Evolutionary conservation across 2,797 vertebrate genomes (phyloP), one percentile per base, ranked within the genome.

Genomic region (Micropoecilia bifurca): DNA sequence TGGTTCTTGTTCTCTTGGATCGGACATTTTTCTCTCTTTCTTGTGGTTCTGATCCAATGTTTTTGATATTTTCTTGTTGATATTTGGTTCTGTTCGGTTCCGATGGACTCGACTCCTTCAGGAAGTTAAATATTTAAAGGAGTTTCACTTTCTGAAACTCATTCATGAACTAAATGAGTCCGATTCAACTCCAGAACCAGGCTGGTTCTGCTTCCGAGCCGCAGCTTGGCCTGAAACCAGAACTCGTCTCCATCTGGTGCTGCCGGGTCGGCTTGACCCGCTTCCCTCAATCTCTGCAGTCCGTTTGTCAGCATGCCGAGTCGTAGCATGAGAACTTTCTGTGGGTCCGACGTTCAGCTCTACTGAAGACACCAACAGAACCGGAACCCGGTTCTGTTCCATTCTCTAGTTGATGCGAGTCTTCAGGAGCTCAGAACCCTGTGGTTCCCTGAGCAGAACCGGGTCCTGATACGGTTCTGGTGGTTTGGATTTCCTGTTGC

Each of bases 401-500:
- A 53, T 18, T 33, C 33, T 39, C 30, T 39, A 22, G 8, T 53
- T 25, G 25, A 53, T 1, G 36, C 33, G 12, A 16, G 30, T 63
- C 28, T 9, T 22, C 36, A 36, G 14, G 61, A 63, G 61, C 8
- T 36, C 61, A 63, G 61, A 33, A 16, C 28, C 28, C 13, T 36
- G 30, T 63, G 28, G 61, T 36, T 20, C 5, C 33, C 0, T 0
- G 18, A 63, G 14, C 33, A 63, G 61, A 66, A 39, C 16, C 18
- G 61, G 61, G 7, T 39, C 16, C 13, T 71, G 36, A n/a, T 10
- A 30, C 88, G 73, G 77, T 82, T 84, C 83, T 77, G 46, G 48
- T n/a, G 47, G 39, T 85, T 91, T 85, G 80, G 22, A 53, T 80
- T 76, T 87, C 41, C 68, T 28, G 68, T 39, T 39, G 6, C 33